A percentile compares a stretch with the other conserved stretches of the same genome.
Conservation (phyloP, 2,113 vertebrate genomes). For the Leuciscus idus region DNA sequence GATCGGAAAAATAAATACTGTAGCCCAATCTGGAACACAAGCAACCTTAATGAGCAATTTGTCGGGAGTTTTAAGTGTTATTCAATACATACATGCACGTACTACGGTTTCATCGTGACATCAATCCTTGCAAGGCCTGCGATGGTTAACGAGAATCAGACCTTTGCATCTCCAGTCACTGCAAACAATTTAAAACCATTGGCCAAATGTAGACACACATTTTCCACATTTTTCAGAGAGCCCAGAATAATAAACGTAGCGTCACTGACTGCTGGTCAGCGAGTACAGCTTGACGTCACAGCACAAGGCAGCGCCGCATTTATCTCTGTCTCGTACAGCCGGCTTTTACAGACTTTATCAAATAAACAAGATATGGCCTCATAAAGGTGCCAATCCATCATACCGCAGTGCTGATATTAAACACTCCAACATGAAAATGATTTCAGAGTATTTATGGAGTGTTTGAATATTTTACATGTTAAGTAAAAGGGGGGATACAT, state of each 20-base stretch:
- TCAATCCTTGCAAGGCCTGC: slow-evolving; percentile 21
- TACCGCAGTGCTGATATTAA: slow-evolving; percentile 58
- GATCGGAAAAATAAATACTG: slow-evolving; percentile 44
- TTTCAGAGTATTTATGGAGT: slow-evolving; percentile 60
- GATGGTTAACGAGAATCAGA: slow-evolving; percentile 38
- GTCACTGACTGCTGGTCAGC: slow-evolving; percentile 35
- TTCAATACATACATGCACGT: slow-evolving; percentile 4
- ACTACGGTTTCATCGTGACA: slow-evolving; percentile 45
- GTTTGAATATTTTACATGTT: slow-evolving; percentile 64
- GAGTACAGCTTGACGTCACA: slow-evolving; percentile 35
- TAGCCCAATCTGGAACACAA: slow-evolving; percentile 51
- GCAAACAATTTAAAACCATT: slow-evolving; percentile 4
- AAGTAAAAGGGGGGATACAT: slow-evolving; percentile 44
- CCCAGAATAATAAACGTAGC: slow-evolving; percentile 36
- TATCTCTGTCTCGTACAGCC: slow-evolving; percentile 34
- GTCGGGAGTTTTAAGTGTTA: slow-evolving; percentile 17
- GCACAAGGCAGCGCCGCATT: slow-evolving; percentile 18
- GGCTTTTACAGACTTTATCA: slow-evolving; percentile 45
- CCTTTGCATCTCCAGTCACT: slow-evolving; percentile 25
- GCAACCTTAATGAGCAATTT: slow-evolving; percentile 45
- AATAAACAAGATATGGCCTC: slow-evolving; percentile 52
- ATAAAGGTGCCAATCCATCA: slow-evolving; percentile 56
- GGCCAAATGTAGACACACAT: slow-evolving; percentile 20
- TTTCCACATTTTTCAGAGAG: slow-evolving; percentile 22
- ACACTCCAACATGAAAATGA: slow-evolving; percentile 60